These are phyloP conservation scores for Scomber japonicus DNA, from an alignment of 2,113 vertebrate species.

Conservation along the genomic window DNA sequence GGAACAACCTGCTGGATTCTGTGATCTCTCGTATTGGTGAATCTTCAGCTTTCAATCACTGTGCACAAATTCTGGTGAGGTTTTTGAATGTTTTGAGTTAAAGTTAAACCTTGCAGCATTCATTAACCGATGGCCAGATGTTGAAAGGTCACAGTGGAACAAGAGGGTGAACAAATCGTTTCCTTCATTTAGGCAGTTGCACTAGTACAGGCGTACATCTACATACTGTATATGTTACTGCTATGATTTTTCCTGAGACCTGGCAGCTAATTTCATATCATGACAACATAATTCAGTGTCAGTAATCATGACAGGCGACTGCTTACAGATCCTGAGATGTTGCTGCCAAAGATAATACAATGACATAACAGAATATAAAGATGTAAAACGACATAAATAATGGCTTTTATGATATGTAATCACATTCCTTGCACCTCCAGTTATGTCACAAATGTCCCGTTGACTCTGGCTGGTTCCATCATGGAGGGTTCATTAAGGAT, in stretches of 20 bases:
- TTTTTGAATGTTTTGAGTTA: neutral
- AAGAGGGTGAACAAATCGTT: neutral
- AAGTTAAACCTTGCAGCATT: conserved; percentile 3
- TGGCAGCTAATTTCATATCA: neutral
- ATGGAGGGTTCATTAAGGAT: neutral
- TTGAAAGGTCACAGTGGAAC: neutral
- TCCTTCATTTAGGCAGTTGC: neutral
- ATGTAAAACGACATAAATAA: too few species aligned
- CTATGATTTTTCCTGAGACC: neutral
- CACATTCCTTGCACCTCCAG: neutral
- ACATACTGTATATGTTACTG: neutral
- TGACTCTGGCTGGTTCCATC: neutral
- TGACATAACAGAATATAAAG: too few species aligned
- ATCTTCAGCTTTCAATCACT: conserved; percentile 12
- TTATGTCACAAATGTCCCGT: neutral
- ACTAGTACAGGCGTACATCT: neutral
- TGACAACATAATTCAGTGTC: neutral
- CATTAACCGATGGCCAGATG: conserved; percentile 18
- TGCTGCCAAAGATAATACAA: neutral
- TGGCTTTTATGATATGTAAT: too few species aligned
- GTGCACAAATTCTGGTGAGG: conserved; percentile 22
- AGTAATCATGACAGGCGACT: neutral
- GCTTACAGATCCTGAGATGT: neutral
- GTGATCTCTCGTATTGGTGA: conserved; percentile 1
- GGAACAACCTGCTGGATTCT: conserved; percentile 19